Percentiles rank a stretch among this genome's conserved stretches.
Conservation (phyloP, 2,888 invertebrate species). For the Caenorhabditis sp. region DNA sequence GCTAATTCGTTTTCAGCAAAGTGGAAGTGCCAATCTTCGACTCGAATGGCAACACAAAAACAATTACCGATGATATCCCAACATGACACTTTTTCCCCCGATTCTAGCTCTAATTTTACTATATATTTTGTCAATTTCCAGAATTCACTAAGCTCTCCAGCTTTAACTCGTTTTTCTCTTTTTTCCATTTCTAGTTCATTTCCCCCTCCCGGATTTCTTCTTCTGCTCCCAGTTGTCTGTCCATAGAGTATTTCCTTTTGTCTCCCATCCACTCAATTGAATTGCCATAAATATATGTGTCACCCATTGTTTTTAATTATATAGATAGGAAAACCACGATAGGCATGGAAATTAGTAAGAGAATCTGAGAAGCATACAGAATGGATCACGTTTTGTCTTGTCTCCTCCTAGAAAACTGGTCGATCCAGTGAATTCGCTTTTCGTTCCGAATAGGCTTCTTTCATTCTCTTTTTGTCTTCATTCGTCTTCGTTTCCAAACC, state of each 20-base stretch:
- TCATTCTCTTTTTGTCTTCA: conserved; percentile 16
- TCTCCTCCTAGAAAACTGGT: conserved; percentile 32
- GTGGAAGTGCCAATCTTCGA: conserved; percentile 47
- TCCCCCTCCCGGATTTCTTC: no score
- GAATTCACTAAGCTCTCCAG: conserved; percentile 27
- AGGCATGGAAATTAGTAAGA: conserved; percentile 10
- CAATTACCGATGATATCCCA: conserved; percentile 24
- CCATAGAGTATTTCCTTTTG: conserved; percentile 22
- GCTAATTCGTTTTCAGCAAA: conserved; percentile 36
- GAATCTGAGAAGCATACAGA: conserved; percentile 24
- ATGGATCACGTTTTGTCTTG: conserved; percentile 35
- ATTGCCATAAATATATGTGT: conserved; percentile 55
- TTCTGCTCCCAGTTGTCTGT: conserved; percentile 42
- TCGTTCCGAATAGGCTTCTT: conserved; percentile 14
- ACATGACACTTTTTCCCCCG: conserved; percentile 12
- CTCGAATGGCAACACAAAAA: conserved; percentile 45
- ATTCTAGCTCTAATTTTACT: conserved; percentile 10
- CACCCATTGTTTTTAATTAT: conserved; percentile 23
- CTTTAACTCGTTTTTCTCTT: conserved; percentile 27
- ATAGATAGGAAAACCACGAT: conserved; percentile 22
- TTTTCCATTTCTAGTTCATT: conserved; percentile 21
- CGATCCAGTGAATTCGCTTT: conserved; percentile 18
- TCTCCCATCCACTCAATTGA: conserved; percentile 10
- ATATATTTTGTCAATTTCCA: conserved; percentile 3
- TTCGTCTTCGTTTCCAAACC: conserved; percentile 19